Conservation (phyloP, 2,113 vertebrate genomes). For the Hiodon tergisus region DNA sequence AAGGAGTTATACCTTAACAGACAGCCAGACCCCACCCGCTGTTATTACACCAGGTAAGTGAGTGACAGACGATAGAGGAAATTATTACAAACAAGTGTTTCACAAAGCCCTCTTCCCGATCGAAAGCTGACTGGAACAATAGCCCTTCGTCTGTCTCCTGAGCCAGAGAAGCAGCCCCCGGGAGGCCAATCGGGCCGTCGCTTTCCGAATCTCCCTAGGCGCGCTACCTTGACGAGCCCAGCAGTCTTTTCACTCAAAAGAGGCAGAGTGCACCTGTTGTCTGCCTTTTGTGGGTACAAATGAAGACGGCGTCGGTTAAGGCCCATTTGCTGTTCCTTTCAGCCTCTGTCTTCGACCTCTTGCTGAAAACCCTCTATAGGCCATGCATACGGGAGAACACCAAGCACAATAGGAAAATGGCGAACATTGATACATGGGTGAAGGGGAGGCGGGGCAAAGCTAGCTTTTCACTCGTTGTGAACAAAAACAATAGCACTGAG, state of each 20-base stretch:
- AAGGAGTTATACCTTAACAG: constrained; percentile 15
- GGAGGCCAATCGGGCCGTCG: neutral
- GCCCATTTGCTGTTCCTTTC: neutral
- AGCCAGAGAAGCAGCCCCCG: constrained; percentile 40
- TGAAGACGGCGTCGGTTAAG: no score
- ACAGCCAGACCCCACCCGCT: no score
- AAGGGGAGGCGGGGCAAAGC: neutral
- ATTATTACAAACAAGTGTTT: constrained; percentile 34
- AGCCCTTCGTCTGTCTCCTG: constrained; percentile 18
- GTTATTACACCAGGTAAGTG: no score
- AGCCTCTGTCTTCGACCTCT: neutral
- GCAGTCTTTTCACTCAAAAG: neutral
- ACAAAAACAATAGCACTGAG: neutral
- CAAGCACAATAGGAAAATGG: neutral
- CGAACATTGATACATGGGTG: neutral
- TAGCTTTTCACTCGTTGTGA: neutral
- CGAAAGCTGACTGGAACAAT: constrained; percentile 27
- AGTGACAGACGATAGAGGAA: constrained; percentile 14
- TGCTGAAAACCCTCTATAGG: neutral
- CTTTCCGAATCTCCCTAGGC: no score
- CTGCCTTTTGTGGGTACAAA: neutral
- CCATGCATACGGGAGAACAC: neutral
- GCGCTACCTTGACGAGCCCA: neutral
- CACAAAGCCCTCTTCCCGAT: constrained; percentile 35
- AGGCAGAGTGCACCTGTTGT: neutral